These are phyloP conservation scores for Prionchulus punctatus DNA, from an alignment of 2,888 invertebrate genomes.

Conservation along the genomic window DNA sequence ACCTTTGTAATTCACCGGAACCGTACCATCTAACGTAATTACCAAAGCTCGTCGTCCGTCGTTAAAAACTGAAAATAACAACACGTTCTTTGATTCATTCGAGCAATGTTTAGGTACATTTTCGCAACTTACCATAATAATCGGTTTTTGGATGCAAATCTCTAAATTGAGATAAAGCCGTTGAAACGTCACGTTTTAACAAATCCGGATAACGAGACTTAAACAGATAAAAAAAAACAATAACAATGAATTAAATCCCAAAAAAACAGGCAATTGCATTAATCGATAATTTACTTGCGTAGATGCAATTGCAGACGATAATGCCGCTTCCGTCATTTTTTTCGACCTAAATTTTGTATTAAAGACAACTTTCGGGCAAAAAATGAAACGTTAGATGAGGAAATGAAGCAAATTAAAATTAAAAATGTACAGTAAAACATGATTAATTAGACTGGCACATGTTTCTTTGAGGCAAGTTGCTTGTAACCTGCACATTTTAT, in stretches of 20 bases:
- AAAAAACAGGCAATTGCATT: too few relatives aligned
- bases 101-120: too few relatives aligned
- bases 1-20: slow-evolving; percentile 40
- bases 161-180: slow-evolving; percentile 20
- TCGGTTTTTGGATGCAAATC: slow-evolving; percentile 20
- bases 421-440: too few relatives aligned
- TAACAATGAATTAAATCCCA: background rate
- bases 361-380: too few relatives aligned
- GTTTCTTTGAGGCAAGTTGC: too few relatives aligned
- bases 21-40: slow-evolving; percentile 38
- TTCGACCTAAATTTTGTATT: too few relatives aligned
- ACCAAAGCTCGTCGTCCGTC: slow-evolving; percentile 34
- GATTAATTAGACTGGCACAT: too few relatives aligned
- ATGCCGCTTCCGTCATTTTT: too few relatives aligned
- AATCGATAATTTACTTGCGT: background rate
- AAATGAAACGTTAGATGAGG: too few relatives aligned
- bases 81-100: background rate
- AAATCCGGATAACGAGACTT: slow-evolving; percentile 18
- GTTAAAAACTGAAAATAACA: slow-evolving; percentile 18
- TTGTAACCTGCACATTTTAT: too few relatives aligned
- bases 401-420: too few relatives aligned
- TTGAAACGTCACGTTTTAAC: slow-evolving; percentile 22
- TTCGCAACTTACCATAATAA: slow-evolving; percentile 13
- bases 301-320: too few relatives aligned
- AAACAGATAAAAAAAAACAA: background rate